Evolutionary conservation across 2,113 vertebrate species (phyloP), one percentile per base, ranked within the genome.

Genomic region (Aix galericulata): DNA sequence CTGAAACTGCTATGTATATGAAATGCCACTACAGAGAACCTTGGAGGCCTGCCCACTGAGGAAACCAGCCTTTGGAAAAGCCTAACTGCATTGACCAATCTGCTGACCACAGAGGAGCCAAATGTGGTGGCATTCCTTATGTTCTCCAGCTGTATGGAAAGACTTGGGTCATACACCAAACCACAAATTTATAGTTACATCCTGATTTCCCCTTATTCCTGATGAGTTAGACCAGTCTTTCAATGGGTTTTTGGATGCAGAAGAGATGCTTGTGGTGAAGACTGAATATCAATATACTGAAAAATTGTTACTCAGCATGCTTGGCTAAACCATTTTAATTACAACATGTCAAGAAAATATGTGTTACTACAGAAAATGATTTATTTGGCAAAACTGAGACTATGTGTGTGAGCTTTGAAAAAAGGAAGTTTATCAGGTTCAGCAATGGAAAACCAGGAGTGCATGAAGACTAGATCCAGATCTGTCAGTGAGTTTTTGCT

Each of bases 81-180:
- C 2, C 4, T 44, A 12, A 32, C 34, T 73, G 26, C n/a, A 13
- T 53, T 80, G 17, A 6, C 13, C 21, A 16, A 14, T 31, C 21
- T 38, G 6, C 10, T 42, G 74, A 38, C 17, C 1, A 0, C 38
- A 73, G 44, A 66, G 26, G 44, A 79, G 6, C 8, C 1, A 0
- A 77, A 80, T 13, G 15, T 48, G 29, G 11, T 53, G 32, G 16
- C 26, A 48, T 4, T 44, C 22, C 5, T 75, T 13, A 23, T 26
- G 25, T 40, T 8, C 14, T 75, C 27, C 9, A 84, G 31, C 25
- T 72, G 4, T 1, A 1, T 78, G 31, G 31, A 67, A 75, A 26
- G 11, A 71, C 17, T 17, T 38, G 6, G 15, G 9, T 42, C 42
- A 63, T 13, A 8, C 0, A 0, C 6, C 6, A 3, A 8, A 2